phyloP scores from a whole-genome alignment of 2,888 invertebrate species.

The Caenorhabditis virilis region DNA sequence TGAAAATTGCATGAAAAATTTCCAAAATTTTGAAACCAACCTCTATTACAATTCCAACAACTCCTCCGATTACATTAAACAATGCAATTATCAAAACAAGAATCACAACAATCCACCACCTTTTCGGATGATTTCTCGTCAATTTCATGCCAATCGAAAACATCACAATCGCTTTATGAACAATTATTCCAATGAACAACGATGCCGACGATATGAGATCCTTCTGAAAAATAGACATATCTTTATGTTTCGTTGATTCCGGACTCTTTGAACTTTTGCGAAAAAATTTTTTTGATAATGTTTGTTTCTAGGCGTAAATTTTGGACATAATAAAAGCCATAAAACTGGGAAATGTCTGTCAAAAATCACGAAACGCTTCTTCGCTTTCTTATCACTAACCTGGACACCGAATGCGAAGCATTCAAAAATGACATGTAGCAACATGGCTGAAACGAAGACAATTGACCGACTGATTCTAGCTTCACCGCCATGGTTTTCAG shows the following conservation, averaged over 20 bases:
- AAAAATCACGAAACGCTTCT: too few relatives aligned
- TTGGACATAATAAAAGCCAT: too few relatives aligned
- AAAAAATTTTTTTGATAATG: too few relatives aligned
- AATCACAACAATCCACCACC: conserved; percentile 31
- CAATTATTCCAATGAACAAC: conserved; percentile 53
- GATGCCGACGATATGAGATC: conserved; percentile 34
- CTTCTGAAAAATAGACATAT: conserved; percentile 25
- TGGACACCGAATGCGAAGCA: conserved; percentile 58
- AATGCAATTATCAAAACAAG: conserved; percentile 36
- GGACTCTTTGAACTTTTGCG: too few relatives aligned
- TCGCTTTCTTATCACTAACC: too few relatives aligned
- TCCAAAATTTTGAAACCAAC: too few relatives aligned
- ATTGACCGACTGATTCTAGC: background rate
- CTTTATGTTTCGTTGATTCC: too few relatives aligned
- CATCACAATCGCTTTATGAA: conserved; percentile 51
- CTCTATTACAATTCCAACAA: conserved; percentile 53
- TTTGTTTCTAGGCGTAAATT: too few relatives aligned
- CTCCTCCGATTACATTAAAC: conserved; percentile 42
- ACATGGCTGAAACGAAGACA: conserved; percentile 44
- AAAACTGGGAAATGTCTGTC: too few relatives aligned
- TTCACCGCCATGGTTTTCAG: conserved; percentile 1
- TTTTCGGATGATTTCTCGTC: conserved; percentile 37
- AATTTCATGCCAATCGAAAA: conserved; percentile 33
- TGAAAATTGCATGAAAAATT: too few relatives aligned
- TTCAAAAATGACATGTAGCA: conserved; percentile 51